Evolutionary conservation across 2,888 invertebrate genomes (phyloP).

Genomic region (Sylvicola cinctus): DNA sequence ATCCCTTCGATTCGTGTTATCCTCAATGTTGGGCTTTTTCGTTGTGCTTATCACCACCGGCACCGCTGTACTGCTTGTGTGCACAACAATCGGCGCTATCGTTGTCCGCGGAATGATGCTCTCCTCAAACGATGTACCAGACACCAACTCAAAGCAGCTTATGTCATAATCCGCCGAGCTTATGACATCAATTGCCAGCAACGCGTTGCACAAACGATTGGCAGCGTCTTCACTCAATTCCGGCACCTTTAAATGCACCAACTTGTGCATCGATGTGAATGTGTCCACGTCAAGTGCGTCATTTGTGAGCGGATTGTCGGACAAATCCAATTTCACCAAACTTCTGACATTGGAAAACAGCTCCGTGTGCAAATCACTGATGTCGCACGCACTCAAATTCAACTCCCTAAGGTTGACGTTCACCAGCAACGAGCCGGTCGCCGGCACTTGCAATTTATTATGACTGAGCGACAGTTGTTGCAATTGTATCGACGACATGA

Average conservation of each 20-base stretch:
- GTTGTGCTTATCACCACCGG: no score
- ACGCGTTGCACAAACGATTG: conserved; percentile 18
- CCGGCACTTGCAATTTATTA: no score
- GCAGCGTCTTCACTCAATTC: conserved; percentile 17
- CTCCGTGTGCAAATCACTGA: no score
- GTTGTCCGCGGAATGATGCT: conserved; percentile 9
- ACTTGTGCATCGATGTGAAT: conserved; percentile 19
- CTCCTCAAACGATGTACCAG: conserved; percentile 22
- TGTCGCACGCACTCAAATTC: no score
- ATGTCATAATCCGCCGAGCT: conserved; percentile 20
- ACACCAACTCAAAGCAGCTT: conserved; percentile 21
- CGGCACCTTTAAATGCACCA: conserved; percentile 21
- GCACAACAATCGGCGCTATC: background rate
- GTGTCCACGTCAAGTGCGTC: conserved; percentile 18
- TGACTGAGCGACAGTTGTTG: no score
- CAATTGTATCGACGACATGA: no score
- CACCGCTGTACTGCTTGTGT: background rate
- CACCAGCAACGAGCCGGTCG: conserved; percentile 15
- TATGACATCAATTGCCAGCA: conserved; percentile 22
- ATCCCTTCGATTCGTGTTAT: no score
- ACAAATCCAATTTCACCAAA: conserved; percentile 19
- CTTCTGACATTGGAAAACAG: conserved; percentile 17
- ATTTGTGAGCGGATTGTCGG: conserved; percentile 19
- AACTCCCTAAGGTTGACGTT: no score
- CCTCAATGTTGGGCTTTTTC: no score